Evolutionary conservation across 2,113 vertebrate species (phyloP), one percentile per base, ranked within the genome.

Genomic region (Saguinus midas): DNA sequence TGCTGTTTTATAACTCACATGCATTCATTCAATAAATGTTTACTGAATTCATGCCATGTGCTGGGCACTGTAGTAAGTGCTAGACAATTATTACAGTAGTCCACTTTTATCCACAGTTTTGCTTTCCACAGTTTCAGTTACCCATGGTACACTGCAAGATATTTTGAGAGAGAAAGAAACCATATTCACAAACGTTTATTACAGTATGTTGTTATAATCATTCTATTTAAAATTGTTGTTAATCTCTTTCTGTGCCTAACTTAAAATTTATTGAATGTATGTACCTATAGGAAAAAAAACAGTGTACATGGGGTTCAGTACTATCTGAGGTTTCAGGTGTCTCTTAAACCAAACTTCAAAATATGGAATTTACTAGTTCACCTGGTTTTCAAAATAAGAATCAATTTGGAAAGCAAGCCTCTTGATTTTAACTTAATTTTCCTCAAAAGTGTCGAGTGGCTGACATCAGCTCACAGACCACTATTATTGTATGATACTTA

Each of bases 1-100:
- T 66, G 13, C n/a, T 88, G 23, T 58, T 91, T 95, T 93, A 75
- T 57, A 94, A 90, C 68, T 50, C n/a, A 95, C 16, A 35, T 43
- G 35, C 23, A 78, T 35, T 82, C 12, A 45, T 66, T 95, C 37
- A 80, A 57, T 78, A 94, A 79, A 40, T 88, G 27, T 57, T 66
- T 87, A 37, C 58, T 75, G 23, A 89, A 85, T 85, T 18, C 8
- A 66, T 85, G 32, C 6, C 11, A 61, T 32, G 8, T 52, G 17
- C 61, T 29, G 45, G 58, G 61, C 27, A 11, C 40, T 66, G 43
- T 83, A 32, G 35, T 37, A 78, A 82, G 10, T 12, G 27, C n/a
- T 83, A 29, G 52, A 20, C 12, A 91, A 37, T 64, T 66, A 91
- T 72, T 72, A 76, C 25, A 4, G 14, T 29, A 29, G 8, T 32